A percentile compares a stretch with the other conserved stretches of the same genome.
Conservation (phyloP, 2,888 invertebrate species). For the Pyrrhosoma nymphula region DNA sequence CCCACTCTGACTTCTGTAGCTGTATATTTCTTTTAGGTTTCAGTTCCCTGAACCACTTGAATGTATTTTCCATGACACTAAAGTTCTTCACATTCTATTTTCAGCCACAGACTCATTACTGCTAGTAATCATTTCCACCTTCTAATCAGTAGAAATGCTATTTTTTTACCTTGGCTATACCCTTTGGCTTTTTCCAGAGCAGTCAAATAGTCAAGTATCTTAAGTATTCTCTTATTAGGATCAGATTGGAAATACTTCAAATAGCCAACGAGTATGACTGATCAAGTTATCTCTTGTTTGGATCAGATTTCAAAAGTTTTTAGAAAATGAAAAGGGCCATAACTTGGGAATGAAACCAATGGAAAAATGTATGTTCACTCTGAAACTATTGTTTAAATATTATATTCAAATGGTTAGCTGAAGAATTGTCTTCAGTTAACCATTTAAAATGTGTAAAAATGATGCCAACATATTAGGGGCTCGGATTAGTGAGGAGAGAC, state of each 20-base stretch:
- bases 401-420: too few relatives aligned
- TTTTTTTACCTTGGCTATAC: neutral
- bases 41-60: neutral
- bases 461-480: too few relatives aligned
- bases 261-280: neutral
- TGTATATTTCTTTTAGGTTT: neutral
- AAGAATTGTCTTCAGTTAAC: too few relatives aligned
- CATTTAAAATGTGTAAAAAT: too few relatives aligned
- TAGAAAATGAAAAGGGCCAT: too few relatives aligned
- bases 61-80: neutral
- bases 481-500: too few relatives aligned
- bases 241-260: neutral
- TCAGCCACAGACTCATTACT: neutral
- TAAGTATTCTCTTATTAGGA: neutral
- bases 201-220: neutral
- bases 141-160: neutral
- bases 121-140: neutral
- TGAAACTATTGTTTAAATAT: too few relatives aligned
- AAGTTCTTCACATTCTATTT: neutral
- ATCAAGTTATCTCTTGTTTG: neutral
- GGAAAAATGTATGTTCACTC: too few relatives aligned
- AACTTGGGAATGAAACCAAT: too few relatives aligned
- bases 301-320: too few relatives aligned
- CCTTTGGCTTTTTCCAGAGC: neutral
- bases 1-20: neutral